These are phyloP conservation scores for Nomada hirtipes DNA, from an alignment of 2,888 invertebrate genomes.

Conservation along the genomic window DNA sequence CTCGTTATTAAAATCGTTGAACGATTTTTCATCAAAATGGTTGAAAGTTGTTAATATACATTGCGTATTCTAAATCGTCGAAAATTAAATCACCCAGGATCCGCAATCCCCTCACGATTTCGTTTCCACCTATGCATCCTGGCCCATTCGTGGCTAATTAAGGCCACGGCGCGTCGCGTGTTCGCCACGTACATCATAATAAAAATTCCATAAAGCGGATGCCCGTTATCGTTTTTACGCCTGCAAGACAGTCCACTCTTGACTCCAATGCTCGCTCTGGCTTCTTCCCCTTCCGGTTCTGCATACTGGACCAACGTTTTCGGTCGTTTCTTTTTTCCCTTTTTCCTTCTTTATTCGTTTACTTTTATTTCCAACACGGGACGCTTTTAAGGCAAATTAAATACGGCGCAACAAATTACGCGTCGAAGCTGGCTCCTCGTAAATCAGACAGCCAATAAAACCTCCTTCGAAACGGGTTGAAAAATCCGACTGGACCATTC, in stretches of 20 bases:
- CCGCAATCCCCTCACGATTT: slow-evolving; percentile 25
- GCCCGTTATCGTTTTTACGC: slow-evolving; percentile 75
- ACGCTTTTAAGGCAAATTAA: slow-evolving; percentile 73
- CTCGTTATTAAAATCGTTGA: too few species aligned
- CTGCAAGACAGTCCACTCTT: slow-evolving; percentile 27
- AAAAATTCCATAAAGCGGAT: slow-evolving; percentile 72
- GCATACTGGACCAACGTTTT: neutral
- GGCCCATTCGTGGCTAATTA: slow-evolving; percentile 67
- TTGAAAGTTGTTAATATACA: too few species aligned
- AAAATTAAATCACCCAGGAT: neutral
- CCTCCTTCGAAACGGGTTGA: slow-evolving; percentile 61
- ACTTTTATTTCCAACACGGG: slow-evolving; percentile 22
- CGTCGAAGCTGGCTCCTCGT: slow-evolving; percentile 62
- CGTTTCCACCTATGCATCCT: slow-evolving; percentile 52
- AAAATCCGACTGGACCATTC: slow-evolving; percentile 56
- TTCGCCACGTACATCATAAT: slow-evolving; percentile 72
- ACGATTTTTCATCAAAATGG: too few species aligned
- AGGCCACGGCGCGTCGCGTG: slow-evolving; percentile 42
- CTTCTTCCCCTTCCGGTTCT: slow-evolving; percentile 20
- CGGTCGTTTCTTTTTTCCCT: too few species aligned
- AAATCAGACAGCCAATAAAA: slow-evolving; percentile 76
- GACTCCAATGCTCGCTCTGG: slow-evolving; percentile 30
- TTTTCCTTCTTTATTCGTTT: neutral
- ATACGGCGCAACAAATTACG: slow-evolving; percentile 75
- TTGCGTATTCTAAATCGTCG: too few species aligned